Conservation (phyloP, 2,113 vertebrate species). For the Paraplagusia blochii region DNA sequence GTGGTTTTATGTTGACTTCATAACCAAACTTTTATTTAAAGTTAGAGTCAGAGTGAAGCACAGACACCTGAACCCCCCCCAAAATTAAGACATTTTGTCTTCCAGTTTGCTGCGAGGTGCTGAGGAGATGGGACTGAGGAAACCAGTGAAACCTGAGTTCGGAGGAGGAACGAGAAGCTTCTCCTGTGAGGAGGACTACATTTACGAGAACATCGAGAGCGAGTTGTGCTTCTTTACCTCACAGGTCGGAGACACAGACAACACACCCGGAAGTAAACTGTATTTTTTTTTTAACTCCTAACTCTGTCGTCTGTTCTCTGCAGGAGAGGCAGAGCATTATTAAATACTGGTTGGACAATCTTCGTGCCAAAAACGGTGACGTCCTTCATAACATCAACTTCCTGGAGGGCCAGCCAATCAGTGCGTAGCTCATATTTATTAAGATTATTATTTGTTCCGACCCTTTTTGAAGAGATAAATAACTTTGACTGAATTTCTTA, state of each 20-base stretch:
- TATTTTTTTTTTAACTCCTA: neutral
- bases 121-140: conserved; percentile 89
- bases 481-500: neutral
- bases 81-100: neutral
- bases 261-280: too few species aligned
- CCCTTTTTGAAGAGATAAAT: too few species aligned
- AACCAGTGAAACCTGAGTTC: conserved; percentile 89
- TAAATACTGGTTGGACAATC: conserved; percentile 94
- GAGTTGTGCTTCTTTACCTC: conserved; percentile 95
- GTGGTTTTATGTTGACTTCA: too few species aligned
- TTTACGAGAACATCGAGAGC: conserved; percentile 96
- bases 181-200: conserved; percentile 96
- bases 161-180: conserved; percentile 87
- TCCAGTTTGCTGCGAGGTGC: conserved; percentile 89
- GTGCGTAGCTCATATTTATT: conserved; percentile 72
- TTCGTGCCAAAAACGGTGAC: conserved; percentile 92
- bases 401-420: conserved; percentile 96
- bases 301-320: neutral
- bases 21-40: too few species aligned
- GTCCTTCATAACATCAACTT: conserved; percentile 93
- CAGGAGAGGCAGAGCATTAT: conserved; percentile 97
- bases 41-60: too few species aligned
- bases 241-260: conserved; percentile 77
- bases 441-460: neutral
- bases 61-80: neutral